Evolutionary conservation across 2,113 vertebrate species (phyloP).

Genomic region (Solea solea): DNA sequence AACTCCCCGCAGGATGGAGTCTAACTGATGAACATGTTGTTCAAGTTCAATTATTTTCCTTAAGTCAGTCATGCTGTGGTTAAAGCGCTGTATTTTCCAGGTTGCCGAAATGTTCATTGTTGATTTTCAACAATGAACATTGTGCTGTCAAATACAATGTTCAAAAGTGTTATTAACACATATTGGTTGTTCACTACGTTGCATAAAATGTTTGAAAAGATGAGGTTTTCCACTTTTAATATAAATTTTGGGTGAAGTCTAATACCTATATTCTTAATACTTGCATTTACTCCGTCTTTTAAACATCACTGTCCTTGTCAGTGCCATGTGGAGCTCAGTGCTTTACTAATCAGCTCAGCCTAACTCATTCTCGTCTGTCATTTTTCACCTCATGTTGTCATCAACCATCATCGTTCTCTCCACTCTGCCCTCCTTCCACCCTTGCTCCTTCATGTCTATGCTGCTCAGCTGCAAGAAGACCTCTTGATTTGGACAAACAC

Average conservation of each 20-base stretch:
- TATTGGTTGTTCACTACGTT: neutral
- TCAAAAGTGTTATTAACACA: neutral
- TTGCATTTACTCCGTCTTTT: constrained; percentile 5
- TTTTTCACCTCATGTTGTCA: constrained; percentile 52
- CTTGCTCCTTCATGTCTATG: constrained; percentile 21
- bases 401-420: constrained; percentile 37
- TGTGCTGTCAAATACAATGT: neutral
- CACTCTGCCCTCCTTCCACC: neutral
- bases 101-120: neutral
- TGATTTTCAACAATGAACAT: neutral
- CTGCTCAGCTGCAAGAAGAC: constrained; percentile 52
- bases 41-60: neutral
- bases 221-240: neutral
- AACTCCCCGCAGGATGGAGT: constrained; percentile 6
- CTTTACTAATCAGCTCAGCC: constrained; percentile 65
- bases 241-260: constrained; percentile 21
- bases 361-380: constrained; percentile 44
- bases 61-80: neutral
- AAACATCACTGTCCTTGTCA: constrained; percentile 14
- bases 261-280: neutral
- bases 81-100: neutral
- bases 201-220: neutral
- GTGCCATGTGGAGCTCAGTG: constrained; percentile 43
- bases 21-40: constrained; percentile 1
- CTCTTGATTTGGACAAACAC: constrained; percentile 62